Conservation (phyloP, 2,888 invertebrate genomes). For the Ischnura elegans region DNA sequence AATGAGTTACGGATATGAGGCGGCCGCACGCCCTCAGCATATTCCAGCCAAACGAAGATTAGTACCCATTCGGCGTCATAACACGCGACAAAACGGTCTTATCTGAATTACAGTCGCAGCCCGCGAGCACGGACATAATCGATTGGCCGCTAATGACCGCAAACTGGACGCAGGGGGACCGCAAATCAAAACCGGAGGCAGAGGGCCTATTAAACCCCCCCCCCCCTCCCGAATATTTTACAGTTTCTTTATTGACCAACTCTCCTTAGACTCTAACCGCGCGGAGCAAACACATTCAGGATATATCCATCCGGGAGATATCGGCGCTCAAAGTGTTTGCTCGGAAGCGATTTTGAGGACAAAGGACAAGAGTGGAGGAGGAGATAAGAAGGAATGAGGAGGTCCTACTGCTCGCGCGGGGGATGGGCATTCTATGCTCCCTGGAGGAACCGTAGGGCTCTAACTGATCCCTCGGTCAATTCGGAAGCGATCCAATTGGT, state of each 20-base stretch:
- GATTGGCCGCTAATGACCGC: neutral
- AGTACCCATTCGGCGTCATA: neutral
- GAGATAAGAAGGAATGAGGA: neutral
- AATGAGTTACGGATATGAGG: too few species aligned
- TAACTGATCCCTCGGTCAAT: constrained; percentile 60
- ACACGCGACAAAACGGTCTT: neutral
- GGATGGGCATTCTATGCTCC: neutral
- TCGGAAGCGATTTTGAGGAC: neutral
- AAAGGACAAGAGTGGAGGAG: neutral
- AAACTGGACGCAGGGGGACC: neutral
- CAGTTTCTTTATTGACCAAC: neutral
- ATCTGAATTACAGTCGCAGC: neutral
- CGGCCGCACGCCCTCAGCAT: neutral
- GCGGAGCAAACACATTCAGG: neutral
- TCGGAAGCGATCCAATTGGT: constrained; percentile 64
- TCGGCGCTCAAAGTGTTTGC: neutral
- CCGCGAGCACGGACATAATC: neutral
- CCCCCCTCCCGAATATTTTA: neutral
- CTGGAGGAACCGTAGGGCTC: constrained; percentile 29
- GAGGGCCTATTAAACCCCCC: too few species aligned
- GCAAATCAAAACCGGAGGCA: neutral
- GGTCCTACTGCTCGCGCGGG: neutral
- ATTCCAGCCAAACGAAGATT: neutral
- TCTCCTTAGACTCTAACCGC: neutral
- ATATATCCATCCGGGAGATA: neutral